Evolutionary conservation across 1,140 invertebrate species (phyloP), one percentile per base, ranked within the genome.

Genomic region (Drosophila punjabiensis): DNA sequence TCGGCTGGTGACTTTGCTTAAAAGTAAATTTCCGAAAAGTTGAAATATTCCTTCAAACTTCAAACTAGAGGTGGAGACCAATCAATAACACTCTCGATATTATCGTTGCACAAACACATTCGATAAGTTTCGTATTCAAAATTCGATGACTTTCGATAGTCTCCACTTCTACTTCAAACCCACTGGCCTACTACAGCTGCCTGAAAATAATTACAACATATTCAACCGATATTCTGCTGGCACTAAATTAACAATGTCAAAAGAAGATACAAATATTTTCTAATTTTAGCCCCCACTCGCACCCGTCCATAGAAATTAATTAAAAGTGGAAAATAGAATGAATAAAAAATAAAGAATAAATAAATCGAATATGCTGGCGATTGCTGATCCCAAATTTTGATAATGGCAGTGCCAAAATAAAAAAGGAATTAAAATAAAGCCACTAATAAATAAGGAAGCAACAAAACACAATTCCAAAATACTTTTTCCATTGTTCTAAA

Each of bases 401-500:
- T 88, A 81, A 58, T 48, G 32, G 11, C 50, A 66, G 14, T n/a
- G 39, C 24, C 11, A 32, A 55, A 68, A 60, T 61, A 73, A 82
- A 76, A 76, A 64, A 52, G 45, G 60, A 67, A 67, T 75, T 75
- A 75, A 76, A 76, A 67, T 71, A 74, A 39, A 67, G 76, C 64
- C 62, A 70, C 65, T 74, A 84, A 84, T 83, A 88, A 81, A 81
- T 88, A 89, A 75, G 81, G 66, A 68, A 82, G 74, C 62, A 76
- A 59, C 62, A 41, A 71, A 80, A 84, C 75, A 73, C 75, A 74
- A 76, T 74, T 47, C 73, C 43, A 39, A 75, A 78, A 79, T 81
- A 70, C 45, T 82, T 82, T 82, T 76, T 76, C 80, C 70, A 83
- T 81, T 81, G 78, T 85, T 85, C 47, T 88, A 81, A 85, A 88